Percentiles rank a stretch among this genome's conserved stretches.
Evolutionary conservation across 1,140 invertebrate genomes (phyloP).

Genomic region (Orchestia grillus): DNA sequence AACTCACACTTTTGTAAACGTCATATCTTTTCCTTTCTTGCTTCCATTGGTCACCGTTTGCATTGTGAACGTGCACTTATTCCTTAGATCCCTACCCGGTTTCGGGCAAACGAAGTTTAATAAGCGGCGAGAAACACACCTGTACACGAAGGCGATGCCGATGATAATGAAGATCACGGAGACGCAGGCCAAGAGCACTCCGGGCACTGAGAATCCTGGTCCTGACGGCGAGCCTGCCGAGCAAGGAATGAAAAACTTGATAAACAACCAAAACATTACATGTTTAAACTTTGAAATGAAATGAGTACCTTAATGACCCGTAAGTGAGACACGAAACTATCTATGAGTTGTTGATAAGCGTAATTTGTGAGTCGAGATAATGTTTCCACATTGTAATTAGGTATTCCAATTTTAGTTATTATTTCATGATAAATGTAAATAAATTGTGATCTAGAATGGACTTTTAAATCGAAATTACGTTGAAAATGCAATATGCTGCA

Average conservation of each 20-base stretch:
- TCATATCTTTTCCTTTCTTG: no score
- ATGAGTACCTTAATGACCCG: background rate
- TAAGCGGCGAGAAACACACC: background rate
- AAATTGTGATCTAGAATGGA: background rate
- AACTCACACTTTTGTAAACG: no score
- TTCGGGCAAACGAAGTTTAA: no score
- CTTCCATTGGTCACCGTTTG: no score
- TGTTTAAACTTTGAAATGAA: background rate
- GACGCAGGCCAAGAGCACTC: background rate
- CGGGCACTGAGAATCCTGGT: background rate
- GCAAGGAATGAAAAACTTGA: background rate
- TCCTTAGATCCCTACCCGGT: no score
- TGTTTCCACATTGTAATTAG: no score
- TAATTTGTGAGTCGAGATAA: background rate
- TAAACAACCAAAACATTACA: background rate
- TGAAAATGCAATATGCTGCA: no score
- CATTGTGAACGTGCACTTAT: no score
- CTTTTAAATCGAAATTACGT: background rate
- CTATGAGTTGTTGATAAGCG: background rate
- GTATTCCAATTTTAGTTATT: background rate
- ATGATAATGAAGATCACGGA: slow-evolving; percentile 39
- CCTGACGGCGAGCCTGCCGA: background rate
- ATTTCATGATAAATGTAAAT: background rate
- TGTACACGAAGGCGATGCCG: slow-evolving; percentile 36
- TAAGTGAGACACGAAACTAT: background rate